Conservation (phyloP, 2,113 vertebrate species). For the Ammodytes dubius region DNA sequence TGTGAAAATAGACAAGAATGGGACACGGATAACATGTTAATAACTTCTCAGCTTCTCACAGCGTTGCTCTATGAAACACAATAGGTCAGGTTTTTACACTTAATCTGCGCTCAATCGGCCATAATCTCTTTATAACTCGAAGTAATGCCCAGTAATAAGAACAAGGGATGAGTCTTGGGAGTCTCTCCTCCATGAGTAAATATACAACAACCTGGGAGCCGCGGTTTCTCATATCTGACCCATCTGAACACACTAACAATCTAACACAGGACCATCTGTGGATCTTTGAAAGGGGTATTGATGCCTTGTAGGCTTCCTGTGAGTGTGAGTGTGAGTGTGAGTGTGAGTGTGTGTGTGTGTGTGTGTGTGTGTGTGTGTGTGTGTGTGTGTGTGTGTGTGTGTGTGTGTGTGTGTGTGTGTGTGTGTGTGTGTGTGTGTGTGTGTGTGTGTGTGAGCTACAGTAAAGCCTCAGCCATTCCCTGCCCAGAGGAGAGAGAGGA, state of each 20-base stretch:
- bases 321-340: constrained; percentile 46
- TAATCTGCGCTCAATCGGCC: constrained; percentile 52
- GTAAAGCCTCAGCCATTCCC: constrained; percentile 45
- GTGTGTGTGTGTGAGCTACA: constrained; percentile 45
- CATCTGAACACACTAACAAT: constrained; percentile 66
- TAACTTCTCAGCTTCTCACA: constrained; percentile 35
- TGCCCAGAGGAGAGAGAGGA: constrained; percentile 51
- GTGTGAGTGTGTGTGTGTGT: constrained; percentile 53
- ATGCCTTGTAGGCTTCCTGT: constrained; percentile 56
- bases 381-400: constrained; percentile 54
- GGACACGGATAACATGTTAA: constrained; percentile 39
- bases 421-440: constrained; percentile 49
- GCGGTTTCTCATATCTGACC: constrained; percentile 48
- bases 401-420: constrained; percentile 42
- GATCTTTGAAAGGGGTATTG: constrained; percentile 39
- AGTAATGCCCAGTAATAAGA: constrained; percentile 63
- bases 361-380: constrained; percentile 54
- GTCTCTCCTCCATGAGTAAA: constrained; percentile 53
- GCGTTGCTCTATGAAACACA: constrained; percentile 51
- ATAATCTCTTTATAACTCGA: constrained; percentile 59
- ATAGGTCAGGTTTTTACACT: constrained; percentile 41
- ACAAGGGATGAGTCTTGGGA: constrained; percentile 36
- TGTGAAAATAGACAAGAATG: constrained; percentile 52
- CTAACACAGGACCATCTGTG: constrained; percentile 64
- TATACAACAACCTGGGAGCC: constrained; percentile 70